Percentiles rank a stretch among this genome's conserved stretches.
Conservation (phyloP, 2,797 vertebrate species). For the Argya squamiceps region DNA sequence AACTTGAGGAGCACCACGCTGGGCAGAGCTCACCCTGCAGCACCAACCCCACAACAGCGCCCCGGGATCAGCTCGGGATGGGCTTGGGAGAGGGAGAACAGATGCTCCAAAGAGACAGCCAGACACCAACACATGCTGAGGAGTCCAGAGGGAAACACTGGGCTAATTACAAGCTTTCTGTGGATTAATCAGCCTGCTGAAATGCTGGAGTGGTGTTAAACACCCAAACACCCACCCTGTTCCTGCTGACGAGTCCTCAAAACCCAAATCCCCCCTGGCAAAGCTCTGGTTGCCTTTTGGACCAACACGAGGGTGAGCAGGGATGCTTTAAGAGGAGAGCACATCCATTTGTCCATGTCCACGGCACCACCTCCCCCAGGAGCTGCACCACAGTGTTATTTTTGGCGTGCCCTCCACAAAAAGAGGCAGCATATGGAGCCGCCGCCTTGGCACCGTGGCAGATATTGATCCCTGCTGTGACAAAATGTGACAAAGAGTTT, state of each 20-base stretch:
- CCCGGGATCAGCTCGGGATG: not conserved
- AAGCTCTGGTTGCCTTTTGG: not conserved
- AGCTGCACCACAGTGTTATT: not conserved
- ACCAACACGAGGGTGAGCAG: accelerated
- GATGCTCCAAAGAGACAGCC: not conserved
- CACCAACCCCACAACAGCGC: not conserved
- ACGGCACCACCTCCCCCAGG: accelerated
- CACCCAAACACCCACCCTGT: not conserved
- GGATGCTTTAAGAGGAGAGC: accelerated
- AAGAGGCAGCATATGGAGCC: not conserved
- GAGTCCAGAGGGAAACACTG: slow-evolving; percentile 45
- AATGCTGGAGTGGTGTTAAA: not conserved
- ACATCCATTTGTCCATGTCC: not conserved
- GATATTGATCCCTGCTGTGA: slow-evolving; percentile 42
- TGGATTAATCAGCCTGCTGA: slow-evolving; percentile 42
- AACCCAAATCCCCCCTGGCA: accelerated
- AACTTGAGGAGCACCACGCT: not conserved
- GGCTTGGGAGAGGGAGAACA: not conserved
- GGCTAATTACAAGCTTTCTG: slow-evolving; percentile 19
- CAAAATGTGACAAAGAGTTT: slow-evolving; percentile 1
- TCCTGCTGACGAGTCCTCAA: not conserved
- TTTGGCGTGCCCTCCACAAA: not conserved
- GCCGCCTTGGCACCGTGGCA: not conserved
- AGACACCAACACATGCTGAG: slow-evolving; percentile 16
- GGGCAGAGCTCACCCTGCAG: not conserved